phyloP scores from a whole-genome alignment of 2,113 vertebrate species.

The Nymphicus hollandicus region DNA sequence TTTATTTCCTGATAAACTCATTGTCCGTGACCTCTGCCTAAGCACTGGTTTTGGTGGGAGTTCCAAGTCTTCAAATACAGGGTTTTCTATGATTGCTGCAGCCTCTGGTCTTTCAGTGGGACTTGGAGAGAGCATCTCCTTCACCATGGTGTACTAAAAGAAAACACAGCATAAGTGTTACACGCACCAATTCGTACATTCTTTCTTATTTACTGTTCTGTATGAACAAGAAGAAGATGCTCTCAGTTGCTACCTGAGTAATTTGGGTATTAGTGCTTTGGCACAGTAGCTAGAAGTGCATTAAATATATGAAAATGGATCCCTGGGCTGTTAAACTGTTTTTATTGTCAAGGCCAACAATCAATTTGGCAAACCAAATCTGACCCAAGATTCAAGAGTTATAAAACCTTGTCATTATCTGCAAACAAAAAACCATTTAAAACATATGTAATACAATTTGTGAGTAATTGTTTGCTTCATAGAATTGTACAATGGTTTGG shows the following conservation, averaged over 20 bases:
- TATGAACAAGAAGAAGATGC: background rate
- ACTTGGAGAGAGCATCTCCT: conserved; percentile 89
- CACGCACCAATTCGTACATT: background rate
- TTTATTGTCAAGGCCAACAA: background rate
- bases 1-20: conserved; percentile 88
- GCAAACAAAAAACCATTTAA: background rate
- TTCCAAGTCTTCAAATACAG: conserved; percentile 91
- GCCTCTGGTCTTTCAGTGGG: conserved; percentile 89
- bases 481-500: background rate
- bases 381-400: background rate
- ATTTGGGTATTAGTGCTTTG: background rate
- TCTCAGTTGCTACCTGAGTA: background rate
- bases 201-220: background rate
- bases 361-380: background rate
- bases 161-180: background rate
- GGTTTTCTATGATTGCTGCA: conserved; percentile 85
- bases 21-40: conserved; percentile 90
- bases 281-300: background rate
- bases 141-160: conserved; percentile 88
- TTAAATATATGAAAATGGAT: background rate
- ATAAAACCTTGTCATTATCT: background rate
- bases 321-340: background rate
- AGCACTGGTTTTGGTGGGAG: conserved; percentile 81
- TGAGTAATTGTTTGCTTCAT: background rate
- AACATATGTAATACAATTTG: background rate